Percentiles rank a stretch among this genome's conserved stretches.
phyloP scores from a whole-genome alignment of 2,797 vertebrate species.

The Oreonectes daqikongensis region DNA sequence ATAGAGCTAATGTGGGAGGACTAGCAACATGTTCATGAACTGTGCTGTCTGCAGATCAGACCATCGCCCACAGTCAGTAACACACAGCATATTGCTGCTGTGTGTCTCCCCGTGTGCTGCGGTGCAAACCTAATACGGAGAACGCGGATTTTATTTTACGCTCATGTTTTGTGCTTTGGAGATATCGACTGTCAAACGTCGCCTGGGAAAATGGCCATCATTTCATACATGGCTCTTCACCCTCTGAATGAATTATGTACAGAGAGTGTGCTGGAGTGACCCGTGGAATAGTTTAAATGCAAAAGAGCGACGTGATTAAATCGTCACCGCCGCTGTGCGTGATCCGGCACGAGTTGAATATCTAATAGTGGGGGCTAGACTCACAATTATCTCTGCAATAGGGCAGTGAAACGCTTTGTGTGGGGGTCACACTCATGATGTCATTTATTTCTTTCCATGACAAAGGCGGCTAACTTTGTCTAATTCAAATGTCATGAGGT shows the following conservation, averaged over 20 bases:
- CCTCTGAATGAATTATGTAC: constrained; percentile 34
- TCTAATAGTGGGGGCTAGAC: neutral
- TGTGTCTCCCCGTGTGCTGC: constrained; percentile 1
- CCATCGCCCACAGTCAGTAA: constrained; percentile 32
- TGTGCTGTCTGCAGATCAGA: constrained; percentile 39
- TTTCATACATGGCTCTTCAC: constrained; percentile 29
- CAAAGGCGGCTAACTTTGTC: neutral
- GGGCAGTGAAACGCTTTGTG: neutral
- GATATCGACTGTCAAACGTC: constrained; percentile 27
- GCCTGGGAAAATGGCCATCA: constrained; percentile 10
- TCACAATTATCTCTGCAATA: neutral
- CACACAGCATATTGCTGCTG: constrained; percentile 19
- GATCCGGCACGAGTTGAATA: constrained; percentile 7
- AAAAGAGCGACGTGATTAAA: constrained; percentile 15
- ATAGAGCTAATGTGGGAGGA: constrained; percentile 43
- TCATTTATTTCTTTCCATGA: neutral
- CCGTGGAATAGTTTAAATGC: neutral
- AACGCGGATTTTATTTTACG: neutral
- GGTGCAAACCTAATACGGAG: neutral
- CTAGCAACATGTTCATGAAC: constrained; percentile 40
- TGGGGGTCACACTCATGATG: neutral
- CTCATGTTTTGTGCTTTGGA: constrained; percentile 9
- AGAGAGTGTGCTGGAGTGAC: constrained; percentile 1
- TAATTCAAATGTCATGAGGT: neutral
- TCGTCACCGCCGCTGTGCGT: constrained; percentile 11